Base-by-base conservation (phyloP, 2,113 vertebrate genomes). In the Callocephalon fimbriatum region DNA sequence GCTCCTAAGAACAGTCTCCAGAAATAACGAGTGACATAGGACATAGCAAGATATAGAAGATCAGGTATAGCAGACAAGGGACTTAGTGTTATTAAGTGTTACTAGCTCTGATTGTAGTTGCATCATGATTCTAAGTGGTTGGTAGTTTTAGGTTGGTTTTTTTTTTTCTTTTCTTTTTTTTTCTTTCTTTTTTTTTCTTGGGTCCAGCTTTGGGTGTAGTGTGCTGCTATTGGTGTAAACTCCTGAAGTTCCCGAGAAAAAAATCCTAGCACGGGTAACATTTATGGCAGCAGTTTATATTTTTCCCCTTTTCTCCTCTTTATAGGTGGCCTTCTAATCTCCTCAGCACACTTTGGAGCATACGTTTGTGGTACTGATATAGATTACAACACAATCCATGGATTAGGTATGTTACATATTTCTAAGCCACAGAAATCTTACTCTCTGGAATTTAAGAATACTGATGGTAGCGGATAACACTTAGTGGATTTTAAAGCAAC, bases 331-430 rank as follows among this genome's bases (percentile, higher is more conserved):
- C 98, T 99, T 86, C 97, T 99, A 77, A 98, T 99, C 32, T 99
- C 99, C 22, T 99, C 99, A 91, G 99, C 99, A 76, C 99, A 99
- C 96, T 99, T 99, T 92, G 99, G 99, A 89, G 99, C 99, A 1
- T 99, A 99, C 40, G 99, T 99, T 5, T 99, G 98, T 94, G 99
- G 99, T 87, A 98, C 98, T 61, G 99, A 99, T 95, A 99, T 99
- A 78, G 99, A 99, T 97, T 99, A 99, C 97, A 99, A 99, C 97
- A 99, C 99, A 66, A 98, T 99, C 85, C 99, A 99, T 35, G 99
- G 99, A 78, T 98, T 99, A 97, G 99, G 99, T 99, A 98, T 85
- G 98, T 98, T 82, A n/a, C 14, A 0, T 50, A 4, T 91, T 94
- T 71, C 20, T 37, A 78, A 70, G 6, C 8, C 62, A 8, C 65